phyloP scores from a whole-genome alignment of 2,888 invertebrate genomes.

The Autographa pulchrina region DNA sequence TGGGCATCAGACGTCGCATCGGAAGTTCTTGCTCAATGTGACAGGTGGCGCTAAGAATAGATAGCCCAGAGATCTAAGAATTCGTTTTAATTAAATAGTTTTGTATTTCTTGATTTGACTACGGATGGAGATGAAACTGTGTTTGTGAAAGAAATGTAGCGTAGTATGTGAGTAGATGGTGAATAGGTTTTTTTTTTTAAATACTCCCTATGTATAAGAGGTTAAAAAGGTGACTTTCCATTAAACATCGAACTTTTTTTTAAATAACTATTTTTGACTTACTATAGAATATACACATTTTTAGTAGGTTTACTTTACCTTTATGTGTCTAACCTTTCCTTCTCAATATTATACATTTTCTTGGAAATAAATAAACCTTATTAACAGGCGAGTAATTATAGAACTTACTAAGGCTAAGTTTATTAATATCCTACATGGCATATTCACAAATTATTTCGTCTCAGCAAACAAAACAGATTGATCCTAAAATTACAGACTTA shows the following conservation, averaged over 20 bases:
- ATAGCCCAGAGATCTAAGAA: slow-evolving; percentile 23
- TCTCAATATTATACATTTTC: too few species aligned
- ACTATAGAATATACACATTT: too few species aligned
- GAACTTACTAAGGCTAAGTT: background rate
- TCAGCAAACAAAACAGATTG: slow-evolving; percentile 27
- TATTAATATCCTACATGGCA: background rate
- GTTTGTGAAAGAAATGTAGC: background rate
- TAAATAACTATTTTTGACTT: too few species aligned
- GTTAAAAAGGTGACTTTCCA: too few species aligned
- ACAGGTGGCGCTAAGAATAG: slow-evolving; percentile 53
- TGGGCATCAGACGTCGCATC: slow-evolving; percentile 38
- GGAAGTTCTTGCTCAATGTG: slow-evolving; percentile 59
- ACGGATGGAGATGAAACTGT: background rate
- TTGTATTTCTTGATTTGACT: slow-evolving; percentile 27
- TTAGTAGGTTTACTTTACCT: too few species aligned
- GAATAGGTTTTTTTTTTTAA: too few species aligned
- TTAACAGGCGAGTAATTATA: background rate
- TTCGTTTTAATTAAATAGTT: slow-evolving; percentile 44
- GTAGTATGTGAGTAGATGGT: too few species aligned
- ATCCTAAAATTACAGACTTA: slow-evolving; percentile 37
- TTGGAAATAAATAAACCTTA: too few species aligned
- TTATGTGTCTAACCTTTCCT: too few species aligned
- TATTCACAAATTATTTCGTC: slow-evolving; percentile 9
- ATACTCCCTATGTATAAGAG: too few species aligned
- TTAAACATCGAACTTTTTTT: too few species aligned